These are phyloP conservation scores for Dynastes tityus DNA, from an alignment of 2,888 invertebrate species.

Conservation along the genomic window DNA sequence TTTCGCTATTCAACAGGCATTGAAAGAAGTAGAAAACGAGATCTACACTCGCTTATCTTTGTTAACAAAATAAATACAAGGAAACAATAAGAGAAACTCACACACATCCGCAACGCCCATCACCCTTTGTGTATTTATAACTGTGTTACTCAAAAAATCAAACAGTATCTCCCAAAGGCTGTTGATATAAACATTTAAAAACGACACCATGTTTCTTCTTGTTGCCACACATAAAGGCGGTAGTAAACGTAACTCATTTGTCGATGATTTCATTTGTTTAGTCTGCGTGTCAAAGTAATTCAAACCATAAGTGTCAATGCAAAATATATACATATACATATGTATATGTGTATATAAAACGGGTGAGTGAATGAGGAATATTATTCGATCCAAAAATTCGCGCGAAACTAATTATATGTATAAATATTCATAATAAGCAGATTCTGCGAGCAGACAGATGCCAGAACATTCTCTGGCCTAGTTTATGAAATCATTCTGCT, in stretches of 20 bases:
- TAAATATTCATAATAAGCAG: conserved; percentile 1
- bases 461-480: background rate
- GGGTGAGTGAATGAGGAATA: background rate
- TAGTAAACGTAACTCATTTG: conserved; percentile 1
- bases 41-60: too few relatives aligned
- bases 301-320: background rate
- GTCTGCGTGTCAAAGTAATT: conserved; percentile 12
- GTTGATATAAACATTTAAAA: background rate
- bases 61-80: background rate
- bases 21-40: too few relatives aligned
- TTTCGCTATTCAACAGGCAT: too few relatives aligned
- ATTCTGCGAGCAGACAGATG: background rate
- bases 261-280: conserved; percentile 22
- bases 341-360: background rate
- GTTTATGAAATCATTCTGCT: background rate
- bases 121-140: background rate
- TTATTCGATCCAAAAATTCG: background rate
- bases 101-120: background rate
- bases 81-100: background rate
- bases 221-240: background rate
- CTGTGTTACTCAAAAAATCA: background rate
- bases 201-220: background rate
- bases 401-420: background rate
- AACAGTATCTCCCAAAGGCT: background rate
- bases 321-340: background rate